Base-by-base conservation (phyloP, 2,888 invertebrate genomes). In the Papilio gigon region DNA sequence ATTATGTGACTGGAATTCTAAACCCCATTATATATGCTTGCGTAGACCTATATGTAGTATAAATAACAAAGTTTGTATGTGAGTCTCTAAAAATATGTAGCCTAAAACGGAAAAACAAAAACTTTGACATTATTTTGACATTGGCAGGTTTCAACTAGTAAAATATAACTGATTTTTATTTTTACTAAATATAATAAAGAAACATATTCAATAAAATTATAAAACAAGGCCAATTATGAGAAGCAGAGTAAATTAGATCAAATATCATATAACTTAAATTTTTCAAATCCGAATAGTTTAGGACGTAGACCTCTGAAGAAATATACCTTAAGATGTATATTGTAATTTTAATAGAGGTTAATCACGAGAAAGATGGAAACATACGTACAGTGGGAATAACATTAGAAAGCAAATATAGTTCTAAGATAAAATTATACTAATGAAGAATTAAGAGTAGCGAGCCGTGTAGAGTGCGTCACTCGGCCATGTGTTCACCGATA, bases 1-100 rank as follows among this genome's bases (percentile, higher is more conserved):
- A n/a, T n/a, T n/a, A n/a, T n/a, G 74, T 77, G 74, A 80, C 84
- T 81, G 79, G 80, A 81, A 81, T 80, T 79, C 80, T 78, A 72
- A 79, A 81, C 75, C 75, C 74, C 73, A 68, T 74, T 75, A 73
- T 73, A 68, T 72, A 72, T 71, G 74, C 68, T 67, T 71, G 73
- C 68, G 71, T 69, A 73, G 72, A 70, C 71, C 73, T 73, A 75
- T 73, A 74, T 73, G 71, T 72, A 77, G 74, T 76, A 44, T 22
- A 44, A 47, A 47, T 22, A 22, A 5, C 40, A 40, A n/a, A n/a
- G 40, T 40, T 40, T n/a, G 12, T n/a, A 6, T n/a, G 37, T 37
- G 40, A 1, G n/a, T 40, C n/a, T 40, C n/a, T 4, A 40, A 40
- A n/a, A n/a, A n/a, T n/a, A n/a, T n/a, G n/a, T n/a, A n/a, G n/a